Base-by-base conservation (phyloP, 2,888 invertebrate species). In the Noctua comes region DNA sequence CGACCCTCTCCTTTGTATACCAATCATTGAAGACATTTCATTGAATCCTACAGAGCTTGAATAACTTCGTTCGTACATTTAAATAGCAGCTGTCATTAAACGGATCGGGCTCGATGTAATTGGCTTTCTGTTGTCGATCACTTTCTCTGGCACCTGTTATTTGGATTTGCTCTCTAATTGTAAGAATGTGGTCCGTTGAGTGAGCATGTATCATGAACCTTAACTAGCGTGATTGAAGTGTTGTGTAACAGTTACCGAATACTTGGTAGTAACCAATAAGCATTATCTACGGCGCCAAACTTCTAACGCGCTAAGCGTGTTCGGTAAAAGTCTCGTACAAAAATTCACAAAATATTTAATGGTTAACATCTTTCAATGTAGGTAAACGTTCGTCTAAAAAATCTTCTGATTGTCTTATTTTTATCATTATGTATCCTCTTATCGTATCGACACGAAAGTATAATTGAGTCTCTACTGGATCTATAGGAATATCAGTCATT, bases 81-180 rank as follows among this genome's bases (percentile, higher is more conserved):
- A 84, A 79, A 87, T 73, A 68, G 31, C n/a, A 31, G 80, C 59
- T 43, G 31, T 59, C 80, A 84, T 80, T 77, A 77, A 80, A 74
- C 72, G 76, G 72, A 88, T 84, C 68, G 66, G 68, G 79, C 79
- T 87, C 73, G 43, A 79, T 79, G 77, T 90, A 90, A 90, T 90
- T 88, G 87, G 79, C 89, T 88, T 84, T 82, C 85, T 73, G 81
- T 82, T 75, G 68, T 86, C 82, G 83, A 84, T 88, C 89, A 90
- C 89, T 88, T 88, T 89, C 85, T 77, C 89, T 80, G 18, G 43
- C 82, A 85, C 87, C 77, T 86, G 90, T 75, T 86, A 79, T 82
- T 83, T 76, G 71, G 51, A 73, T 84, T 84, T 88, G 79, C 83
- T 88, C 88, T 88, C 88, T 85, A 85, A 80, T 87, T 87, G 85